A percentile compares a stretch with the other conserved stretches of the same genome.
Conservation (phyloP, 2,113 vertebrate genomes). For the Rhea pennata region DNA sequence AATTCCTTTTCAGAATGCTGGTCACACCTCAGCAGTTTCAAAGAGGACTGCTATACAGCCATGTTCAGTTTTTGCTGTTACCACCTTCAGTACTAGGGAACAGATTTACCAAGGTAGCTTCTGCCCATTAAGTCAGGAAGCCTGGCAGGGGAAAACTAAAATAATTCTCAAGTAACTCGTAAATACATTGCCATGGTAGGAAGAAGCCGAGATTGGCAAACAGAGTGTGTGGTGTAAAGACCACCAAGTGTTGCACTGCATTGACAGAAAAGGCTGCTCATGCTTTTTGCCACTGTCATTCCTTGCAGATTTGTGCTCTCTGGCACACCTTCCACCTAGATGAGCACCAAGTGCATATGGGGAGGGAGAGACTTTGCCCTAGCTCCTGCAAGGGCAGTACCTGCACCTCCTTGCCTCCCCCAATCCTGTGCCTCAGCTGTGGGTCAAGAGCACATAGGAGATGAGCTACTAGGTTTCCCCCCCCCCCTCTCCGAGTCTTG, state of each 20-base stretch:
- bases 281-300: background rate
- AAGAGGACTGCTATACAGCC: background rate
- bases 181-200: background rate
- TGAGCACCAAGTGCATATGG: background rate
- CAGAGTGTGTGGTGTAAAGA: background rate
- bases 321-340: background rate
- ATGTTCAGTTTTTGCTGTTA: background rate
- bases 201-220: background rate
- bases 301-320: background rate
- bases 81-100: background rate
- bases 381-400: background rate
- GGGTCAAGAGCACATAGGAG: too few species aligned
- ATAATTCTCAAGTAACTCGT: background rate
- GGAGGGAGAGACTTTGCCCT: background rate
- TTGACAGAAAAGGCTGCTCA: background rate
- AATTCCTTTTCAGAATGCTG: background rate
- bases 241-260: background rate
- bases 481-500: too few species aligned
- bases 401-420: too few species aligned
- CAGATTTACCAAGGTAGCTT: background rate
- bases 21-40: background rate
- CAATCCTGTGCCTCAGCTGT: too few species aligned
- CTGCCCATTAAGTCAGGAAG: background rate
- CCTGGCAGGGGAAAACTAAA: background rate
- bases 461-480: background rate